Evolutionary conservation across 1,140 invertebrate species (phyloP).

Genomic region (Ridgeia piscesae): DNA sequence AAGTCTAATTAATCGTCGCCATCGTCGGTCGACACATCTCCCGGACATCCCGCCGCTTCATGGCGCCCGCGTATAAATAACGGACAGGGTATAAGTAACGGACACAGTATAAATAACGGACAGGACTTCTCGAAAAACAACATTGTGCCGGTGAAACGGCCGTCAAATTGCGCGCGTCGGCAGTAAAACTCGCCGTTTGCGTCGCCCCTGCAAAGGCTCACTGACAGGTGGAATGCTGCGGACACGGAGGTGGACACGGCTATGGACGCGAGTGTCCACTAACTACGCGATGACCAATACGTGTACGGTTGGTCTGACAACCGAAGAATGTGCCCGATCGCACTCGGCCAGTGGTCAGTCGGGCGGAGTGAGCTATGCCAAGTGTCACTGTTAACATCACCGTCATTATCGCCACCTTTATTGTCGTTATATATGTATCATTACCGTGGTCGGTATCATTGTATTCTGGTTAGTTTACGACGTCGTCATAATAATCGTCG

Average conservation of each 20-base stretch:
- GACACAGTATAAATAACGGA: no score
- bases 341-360: background rate
- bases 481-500: no score
- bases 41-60: background rate
- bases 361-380: background rate
- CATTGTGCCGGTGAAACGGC: background rate
- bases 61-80: background rate
- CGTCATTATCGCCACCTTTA: background rate
- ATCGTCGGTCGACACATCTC: background rate
- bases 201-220: background rate
- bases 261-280: background rate
- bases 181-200: background rate
- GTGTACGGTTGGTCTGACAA: background rate
- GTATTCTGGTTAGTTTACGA: no score
- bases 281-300: background rate
- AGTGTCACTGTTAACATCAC: background rate
- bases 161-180: background rate
- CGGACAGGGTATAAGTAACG: background rate
- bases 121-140: background rate
- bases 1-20: background rate
- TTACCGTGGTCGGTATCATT: background rate
- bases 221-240: background rate
- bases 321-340: background rate
- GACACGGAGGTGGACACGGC: background rate
- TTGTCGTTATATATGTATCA: no score